Evolutionary conservation across 1,140 invertebrate species (phyloP), one percentile per base, ranked within the genome.

Genomic region (Sitophilus oryzae): DNA sequence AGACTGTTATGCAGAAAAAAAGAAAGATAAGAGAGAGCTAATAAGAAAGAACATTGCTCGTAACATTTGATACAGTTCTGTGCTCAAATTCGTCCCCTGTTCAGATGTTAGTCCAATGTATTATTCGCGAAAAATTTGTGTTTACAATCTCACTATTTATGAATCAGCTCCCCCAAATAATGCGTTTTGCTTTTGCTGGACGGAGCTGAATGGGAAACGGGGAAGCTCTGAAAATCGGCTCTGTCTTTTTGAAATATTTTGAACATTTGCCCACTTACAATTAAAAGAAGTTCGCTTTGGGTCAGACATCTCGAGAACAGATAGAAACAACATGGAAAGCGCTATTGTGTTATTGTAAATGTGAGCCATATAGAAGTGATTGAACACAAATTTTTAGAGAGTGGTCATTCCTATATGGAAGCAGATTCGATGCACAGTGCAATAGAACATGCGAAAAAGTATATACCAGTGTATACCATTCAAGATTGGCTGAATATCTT

Each of bases 401-500:
- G 16, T 6, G 44, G 18, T 11, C 37, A 40, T 40, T 40, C 37
- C 37, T 40, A 40, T 15, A 40, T 40, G 14, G 37, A 40, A 40
- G 37, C 16, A 15, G 37, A 40, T 40, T 40, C 37, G 9, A 40
- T 40, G 37, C 37, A 40, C 16, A 40, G 37, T 40, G 47, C 35
- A 15, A 50, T 50, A 16, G 49, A 52, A 44, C 3, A 20, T 21
- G 37, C 49, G 22, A 52, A 52, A 52, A 49, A 5, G 16, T 49
- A 37, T 14, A 38, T 49, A 19, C 40, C 38, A 16, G 40, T 52
- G 14, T 50, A 50, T 38, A 38, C 47, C 16, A 48, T 48, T 10
- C 34, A 48, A 35, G 46, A 48, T 35, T n/a, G n/a, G n/a, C n/a
- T n/a, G n/a, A n/a, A n/a, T n/a, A n/a, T n/a, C n/a, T n/a, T n/a